These are phyloP conservation scores for Leucozona laternaria DNA, from an alignment of 2,888 invertebrate genomes.

Conservation along the genomic window DNA sequence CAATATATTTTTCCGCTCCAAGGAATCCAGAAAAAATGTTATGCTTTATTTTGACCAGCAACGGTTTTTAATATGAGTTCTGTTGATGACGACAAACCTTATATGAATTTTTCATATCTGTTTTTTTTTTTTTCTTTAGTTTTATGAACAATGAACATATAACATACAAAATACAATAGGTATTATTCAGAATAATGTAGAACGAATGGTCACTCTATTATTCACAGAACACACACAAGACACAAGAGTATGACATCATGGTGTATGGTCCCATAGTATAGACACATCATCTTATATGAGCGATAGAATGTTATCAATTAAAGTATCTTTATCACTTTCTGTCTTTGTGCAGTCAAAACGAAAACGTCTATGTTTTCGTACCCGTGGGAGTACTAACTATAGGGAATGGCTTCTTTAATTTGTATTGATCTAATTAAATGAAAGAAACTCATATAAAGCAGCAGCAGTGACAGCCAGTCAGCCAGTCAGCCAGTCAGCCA, in stretches of 20 bases:
- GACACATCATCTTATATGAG: slow-evolving; percentile 1
- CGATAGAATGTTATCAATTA: slow-evolving; percentile 15
- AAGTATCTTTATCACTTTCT: slow-evolving; percentile 31
- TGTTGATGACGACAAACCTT: no score
- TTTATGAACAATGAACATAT: background rate
- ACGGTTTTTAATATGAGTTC: no score
- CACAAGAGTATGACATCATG: slow-evolving; percentile 2
- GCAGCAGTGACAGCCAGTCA: background rate
- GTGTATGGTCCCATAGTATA: background rate
- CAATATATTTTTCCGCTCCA: no score
- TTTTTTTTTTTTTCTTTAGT: no score
- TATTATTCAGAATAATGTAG: background rate
- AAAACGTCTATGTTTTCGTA: slow-evolving; percentile 14
- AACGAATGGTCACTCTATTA: slow-evolving; percentile 3
- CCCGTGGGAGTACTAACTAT: slow-evolving; percentile 40
- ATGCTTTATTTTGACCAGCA: no score
- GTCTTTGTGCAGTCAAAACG: background rate
- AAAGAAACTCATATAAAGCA: background rate
- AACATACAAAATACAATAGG: no score
- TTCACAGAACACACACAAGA: background rate
- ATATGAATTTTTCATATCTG: no score
- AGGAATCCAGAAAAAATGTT: no score
- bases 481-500: no score
- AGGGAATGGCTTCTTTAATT: slow-evolving; percentile 14
- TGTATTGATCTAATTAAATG: slow-evolving; percentile 22